Base-by-base conservation (phyloP, 2,113 vertebrate species). In the Mesembrinibis cayennensis region DNA sequence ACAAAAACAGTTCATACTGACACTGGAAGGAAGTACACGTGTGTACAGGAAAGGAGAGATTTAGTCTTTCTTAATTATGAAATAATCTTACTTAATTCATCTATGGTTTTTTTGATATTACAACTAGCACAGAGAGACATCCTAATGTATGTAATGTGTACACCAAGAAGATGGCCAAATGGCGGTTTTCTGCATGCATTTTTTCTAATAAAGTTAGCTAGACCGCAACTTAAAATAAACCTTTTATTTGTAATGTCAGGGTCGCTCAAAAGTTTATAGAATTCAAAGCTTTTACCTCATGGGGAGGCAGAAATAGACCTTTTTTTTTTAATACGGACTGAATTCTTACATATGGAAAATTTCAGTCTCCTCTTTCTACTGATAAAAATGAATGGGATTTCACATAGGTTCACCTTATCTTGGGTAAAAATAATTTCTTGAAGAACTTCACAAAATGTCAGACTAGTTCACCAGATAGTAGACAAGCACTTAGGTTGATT, bases 361-460 rank as follows among this genome's bases (percentile, higher is more conserved):
- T 92, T 67, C 52, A 32, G 53, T 69, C 19, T 66, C n/a, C 56
- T 74, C 47, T 62, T 78, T 58, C 49, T 77, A n/a, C 25, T 32
- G 66, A 65, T 80, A 44, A 85, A 94, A 95, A 69, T 18, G 30
- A 92, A 92, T 20, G 23, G 53, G 49, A 80, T 79, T 88, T 89
- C 83, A 86, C 45, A 38, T 4, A 90, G 1, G 4, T 70, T 93
- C 58, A 62, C 29, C 72, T 91, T 71, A 79, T 58, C 72, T 56
- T 45, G 34, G 70, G 84, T 38, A 65, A 81, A 96, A 93, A 59
- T 29, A 4, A 53, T 44, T 92, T 73, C 19, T 92, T 81, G 27
- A 47, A 74, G 89, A 92, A 79, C 38, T 49, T 87, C 52, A 72
- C 8, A 49, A 36, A 91, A 65, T 82, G 22, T 62, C 82, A 89